These are phyloP conservation scores for Hydra vulgaris DNA, from an alignment of 30 jellyfish, hydroid and myxozoan species.

Conservation along the genomic window DNA sequence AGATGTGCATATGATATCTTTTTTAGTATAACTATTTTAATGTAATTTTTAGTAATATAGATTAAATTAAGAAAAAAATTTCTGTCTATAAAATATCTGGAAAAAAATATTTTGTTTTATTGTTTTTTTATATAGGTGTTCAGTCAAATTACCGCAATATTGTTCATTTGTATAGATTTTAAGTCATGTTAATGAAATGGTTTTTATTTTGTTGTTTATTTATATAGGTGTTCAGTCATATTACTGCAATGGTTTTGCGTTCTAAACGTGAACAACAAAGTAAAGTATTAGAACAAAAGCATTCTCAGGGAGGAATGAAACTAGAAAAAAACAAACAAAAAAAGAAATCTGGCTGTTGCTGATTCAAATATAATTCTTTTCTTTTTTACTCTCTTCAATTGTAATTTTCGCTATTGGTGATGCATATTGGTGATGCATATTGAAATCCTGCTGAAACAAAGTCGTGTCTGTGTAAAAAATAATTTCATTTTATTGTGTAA, in stretches of 20 bases:
- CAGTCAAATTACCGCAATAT: conserved; percentile 55
- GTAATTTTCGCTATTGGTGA: background rate
- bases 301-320: conserved; percentile 67
- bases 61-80: too few relatives aligned
- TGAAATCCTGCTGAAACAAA: too few relatives aligned
- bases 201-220: background rate
- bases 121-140: conserved; percentile 45
- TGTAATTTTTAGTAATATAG: too few relatives aligned
- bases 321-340: conserved; percentile 43
- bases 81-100: too few relatives aligned
- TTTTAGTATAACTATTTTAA: too few relatives aligned
- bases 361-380: background rate
- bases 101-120: too few relatives aligned
- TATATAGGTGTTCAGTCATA: conserved; percentile 63
- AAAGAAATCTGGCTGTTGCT: conserved; percentile 69
- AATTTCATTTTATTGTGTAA: too few relatives aligned
- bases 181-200: too few relatives aligned
- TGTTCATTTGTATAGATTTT: too few relatives aligned
- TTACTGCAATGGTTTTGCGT: conserved; percentile 60
- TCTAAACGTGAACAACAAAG: conserved; percentile 79
- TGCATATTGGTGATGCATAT: too few relatives aligned
- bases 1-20: too few relatives aligned
- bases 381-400: background rate
- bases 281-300: conserved; percentile 64
- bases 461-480: too few relatives aligned